Evolutionary conservation across 30 jellyfish, hydroid and myxozoan genomes (phyloP).

Genomic region (Phacellophora camtschatica): DNA sequence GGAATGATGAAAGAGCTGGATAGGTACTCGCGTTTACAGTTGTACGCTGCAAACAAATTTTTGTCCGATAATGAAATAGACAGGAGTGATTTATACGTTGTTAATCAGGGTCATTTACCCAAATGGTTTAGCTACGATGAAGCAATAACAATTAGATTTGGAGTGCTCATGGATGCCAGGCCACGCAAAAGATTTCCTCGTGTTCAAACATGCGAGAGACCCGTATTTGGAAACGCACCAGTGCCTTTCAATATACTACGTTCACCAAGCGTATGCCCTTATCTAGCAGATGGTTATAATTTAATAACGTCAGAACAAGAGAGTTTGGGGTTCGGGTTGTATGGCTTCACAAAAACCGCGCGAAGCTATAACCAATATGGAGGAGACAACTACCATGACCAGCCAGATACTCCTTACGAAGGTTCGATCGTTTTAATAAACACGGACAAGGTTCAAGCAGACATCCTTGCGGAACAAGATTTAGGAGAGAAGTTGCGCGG

Average conservation of each 20-base stretch:
- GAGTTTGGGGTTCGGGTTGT: not conserved
- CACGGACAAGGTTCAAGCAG: conserved; percentile 1
- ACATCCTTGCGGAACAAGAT: not conserved
- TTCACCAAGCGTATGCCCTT: not conserved
- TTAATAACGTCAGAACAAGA: not conserved
- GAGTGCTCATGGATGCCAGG: not conserved
- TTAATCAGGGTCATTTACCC: not conserved
- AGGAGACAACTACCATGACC: not conserved
- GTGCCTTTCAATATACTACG: not conserved
- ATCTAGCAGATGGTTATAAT: not conserved
- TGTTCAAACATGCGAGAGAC: not conserved
- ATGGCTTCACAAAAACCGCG: not conserved
- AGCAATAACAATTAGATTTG: not conserved
- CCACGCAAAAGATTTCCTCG: not conserved
- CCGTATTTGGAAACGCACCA: not conserved
- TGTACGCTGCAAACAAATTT: not conserved
- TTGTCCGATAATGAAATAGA: not conserved
- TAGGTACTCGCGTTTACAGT: not conserved
- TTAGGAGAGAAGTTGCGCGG: not conserved
- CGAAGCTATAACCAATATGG: not conserved
- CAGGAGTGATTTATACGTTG: not conserved
- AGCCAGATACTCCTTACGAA: not conserved
- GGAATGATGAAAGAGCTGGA: conserved; percentile 5
- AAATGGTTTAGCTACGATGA: not conserved
- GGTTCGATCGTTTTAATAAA: not conserved